Evolutionary conservation across 2,113 vertebrate species (phyloP).

Genomic region (Manacus vitellinus): DNA sequence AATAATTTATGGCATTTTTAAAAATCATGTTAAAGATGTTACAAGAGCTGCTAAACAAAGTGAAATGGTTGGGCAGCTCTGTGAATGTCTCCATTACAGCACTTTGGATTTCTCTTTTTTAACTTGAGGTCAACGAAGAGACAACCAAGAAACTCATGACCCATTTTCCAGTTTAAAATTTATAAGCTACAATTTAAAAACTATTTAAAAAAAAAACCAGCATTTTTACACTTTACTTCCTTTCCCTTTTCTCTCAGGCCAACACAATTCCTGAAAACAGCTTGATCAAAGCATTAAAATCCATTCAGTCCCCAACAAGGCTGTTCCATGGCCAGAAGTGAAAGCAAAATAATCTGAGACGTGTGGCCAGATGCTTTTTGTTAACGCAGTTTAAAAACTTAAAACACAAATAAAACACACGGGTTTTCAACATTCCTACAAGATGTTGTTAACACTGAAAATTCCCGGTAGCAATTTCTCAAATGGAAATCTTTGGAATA

Average conservation of each 20-base stretch:
- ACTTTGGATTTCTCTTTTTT: not conserved
- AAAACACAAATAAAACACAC: not conserved
- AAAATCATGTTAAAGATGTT: not conserved
- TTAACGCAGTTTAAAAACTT: not conserved
- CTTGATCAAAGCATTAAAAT: not conserved
- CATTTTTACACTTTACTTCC: not conserved
- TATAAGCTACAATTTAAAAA: not conserved
- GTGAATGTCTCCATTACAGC: not conserved
- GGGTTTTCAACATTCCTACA: slow-evolving; percentile 24
- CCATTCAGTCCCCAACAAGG: not conserved
- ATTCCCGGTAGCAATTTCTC: slow-evolving; percentile 42
- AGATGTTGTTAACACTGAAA: not conserved
- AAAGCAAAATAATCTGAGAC: not conserved
- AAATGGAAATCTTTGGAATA: slow-evolving; percentile 62
- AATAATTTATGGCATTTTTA: not conserved
- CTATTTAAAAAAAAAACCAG: not conserved
- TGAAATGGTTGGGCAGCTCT: not conserved
- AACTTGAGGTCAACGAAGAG: not conserved
- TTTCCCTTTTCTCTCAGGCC: not conserved
- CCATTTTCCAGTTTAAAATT: not conserved
- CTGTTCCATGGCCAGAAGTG: not conserved
- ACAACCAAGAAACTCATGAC: not conserved
- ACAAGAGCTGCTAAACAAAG: not conserved
- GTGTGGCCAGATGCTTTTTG: not conserved
- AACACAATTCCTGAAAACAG: not conserved